Percentiles rank a stretch among this genome's conserved stretches.
phyloP scores from a whole-genome alignment of 2,113 vertebrate species.

The Otis tarda region DNA sequence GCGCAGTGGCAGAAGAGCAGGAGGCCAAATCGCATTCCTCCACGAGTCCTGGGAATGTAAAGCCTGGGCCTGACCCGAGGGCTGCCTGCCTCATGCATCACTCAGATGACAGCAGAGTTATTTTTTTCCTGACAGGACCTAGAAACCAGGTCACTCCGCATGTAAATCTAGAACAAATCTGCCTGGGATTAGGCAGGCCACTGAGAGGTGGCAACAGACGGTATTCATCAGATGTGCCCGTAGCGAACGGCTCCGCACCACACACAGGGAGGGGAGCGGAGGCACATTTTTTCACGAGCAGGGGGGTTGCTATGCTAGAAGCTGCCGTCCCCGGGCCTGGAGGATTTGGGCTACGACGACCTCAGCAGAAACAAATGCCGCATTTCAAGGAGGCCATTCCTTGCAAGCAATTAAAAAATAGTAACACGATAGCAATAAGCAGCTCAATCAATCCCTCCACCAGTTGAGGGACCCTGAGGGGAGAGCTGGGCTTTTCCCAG shows the following conservation, averaged over 20 bases:
- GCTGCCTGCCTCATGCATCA: slow-evolving; percentile 46
- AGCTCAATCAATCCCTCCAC: background rate
- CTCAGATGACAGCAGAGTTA: slow-evolving; percentile 11
- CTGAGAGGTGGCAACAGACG: slow-evolving; percentile 18
- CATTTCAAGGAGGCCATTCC: slow-evolving; percentile 14
- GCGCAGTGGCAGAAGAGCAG: background rate
- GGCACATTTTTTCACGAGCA: background rate
- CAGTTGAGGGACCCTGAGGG: background rate
- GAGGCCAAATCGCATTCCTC: background rate
- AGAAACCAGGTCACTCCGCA: slow-evolving; percentile 40
- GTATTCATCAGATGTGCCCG: slow-evolving; percentile 9
- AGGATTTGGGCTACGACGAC: background rate
- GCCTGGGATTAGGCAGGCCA: background rate
- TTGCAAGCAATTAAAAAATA: slow-evolving; percentile 21
- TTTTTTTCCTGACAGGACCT: slow-evolving; percentile 39
- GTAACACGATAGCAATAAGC: background rate
- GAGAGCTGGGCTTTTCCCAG: background rate
- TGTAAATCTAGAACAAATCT: slow-evolving; percentile 53
- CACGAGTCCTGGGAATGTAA: background rate
- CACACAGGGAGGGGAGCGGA: background rate
- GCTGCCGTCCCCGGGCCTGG: background rate
- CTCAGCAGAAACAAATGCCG: background rate
- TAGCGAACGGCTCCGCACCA: background rate
- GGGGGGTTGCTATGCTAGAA: slow-evolving; percentile 10
- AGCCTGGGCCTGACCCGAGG: background rate